A percentile compares a stretch with the other conserved stretches of the same genome.
Evolutionary conservation across 2,113 vertebrate species (phyloP).

Genomic region (Siniperca knerii): DNA sequence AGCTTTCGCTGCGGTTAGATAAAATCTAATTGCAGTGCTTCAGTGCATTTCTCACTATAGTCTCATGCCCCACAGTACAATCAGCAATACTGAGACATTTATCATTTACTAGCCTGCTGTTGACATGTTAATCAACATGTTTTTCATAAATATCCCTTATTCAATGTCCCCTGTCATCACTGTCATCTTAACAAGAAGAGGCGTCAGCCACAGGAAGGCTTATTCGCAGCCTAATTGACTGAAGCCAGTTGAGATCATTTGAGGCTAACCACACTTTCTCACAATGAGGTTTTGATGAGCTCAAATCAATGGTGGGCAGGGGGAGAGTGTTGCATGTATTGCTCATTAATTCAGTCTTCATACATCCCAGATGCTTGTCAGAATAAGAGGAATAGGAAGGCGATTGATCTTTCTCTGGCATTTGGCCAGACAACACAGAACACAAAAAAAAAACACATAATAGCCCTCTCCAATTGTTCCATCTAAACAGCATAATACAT

Average conservation of each 20-base stretch:
- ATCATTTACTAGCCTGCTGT: conserved; percentile 34
- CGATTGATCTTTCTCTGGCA: conserved; percentile 73
- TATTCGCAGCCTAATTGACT: conserved; percentile 75
- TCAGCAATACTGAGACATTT: conserved; percentile 30
- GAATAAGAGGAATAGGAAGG: conserved; percentile 42
- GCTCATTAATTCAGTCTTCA: conserved; percentile 78
- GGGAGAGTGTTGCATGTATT: conserved; percentile 52
- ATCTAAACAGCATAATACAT: conserved; percentile 27
- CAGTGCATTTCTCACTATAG: conserved; percentile 21
- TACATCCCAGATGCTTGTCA: conserved; percentile 61
- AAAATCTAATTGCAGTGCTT: conserved; percentile 20
- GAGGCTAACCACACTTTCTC: conserved; percentile 73
- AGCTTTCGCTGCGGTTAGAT: conserved; percentile 9
- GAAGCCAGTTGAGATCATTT: conserved; percentile 72
- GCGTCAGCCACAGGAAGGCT: conserved; percentile 60
- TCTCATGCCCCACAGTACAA: not conserved
- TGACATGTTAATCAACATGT: conserved; percentile 59
- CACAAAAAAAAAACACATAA: conserved; percentile 17
- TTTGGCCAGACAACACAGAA: conserved; percentile 44
- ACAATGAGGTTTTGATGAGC: conserved; percentile 78
- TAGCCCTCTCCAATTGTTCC: conserved; percentile 34
- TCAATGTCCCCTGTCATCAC: conserved; percentile 58
- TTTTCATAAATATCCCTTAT: conserved; percentile 68
- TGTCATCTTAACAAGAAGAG: conserved; percentile 70
- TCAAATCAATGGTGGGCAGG: conserved; percentile 75